phyloP scores from a whole-genome alignment of 2,113 vertebrate species.

The Oreocharis arfaki region DNA sequence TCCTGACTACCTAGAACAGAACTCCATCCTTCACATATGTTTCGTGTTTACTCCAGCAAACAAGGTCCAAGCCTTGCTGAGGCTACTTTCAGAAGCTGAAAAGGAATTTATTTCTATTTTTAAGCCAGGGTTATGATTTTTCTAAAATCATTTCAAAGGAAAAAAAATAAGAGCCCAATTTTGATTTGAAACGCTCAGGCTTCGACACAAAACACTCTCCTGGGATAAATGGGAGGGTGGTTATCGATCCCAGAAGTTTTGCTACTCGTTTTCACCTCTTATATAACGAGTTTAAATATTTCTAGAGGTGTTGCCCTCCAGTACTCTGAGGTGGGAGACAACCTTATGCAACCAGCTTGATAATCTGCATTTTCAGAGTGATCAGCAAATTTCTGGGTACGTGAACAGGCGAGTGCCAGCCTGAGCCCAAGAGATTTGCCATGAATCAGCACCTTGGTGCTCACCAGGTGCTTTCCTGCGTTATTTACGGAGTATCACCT shows the following conservation, averaged over 20 bases:
- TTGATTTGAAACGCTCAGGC: not conserved
- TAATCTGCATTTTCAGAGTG: conserved; percentile 30
- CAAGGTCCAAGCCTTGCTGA: not conserved
- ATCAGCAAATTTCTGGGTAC: conserved; percentile 59
- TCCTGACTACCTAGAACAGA: not conserved
- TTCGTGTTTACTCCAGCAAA: not conserved
- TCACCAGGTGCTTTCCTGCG: conserved; percentile 55
- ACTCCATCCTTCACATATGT: not conserved
- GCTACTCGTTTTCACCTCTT: not conserved
- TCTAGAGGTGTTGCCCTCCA: not conserved
- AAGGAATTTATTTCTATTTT: not conserved
- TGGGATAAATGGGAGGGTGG: not conserved
- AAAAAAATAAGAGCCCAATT: not conserved
- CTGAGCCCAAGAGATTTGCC: conserved; percentile 50
- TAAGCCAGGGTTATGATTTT: not conserved
- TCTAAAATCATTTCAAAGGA: not conserved
- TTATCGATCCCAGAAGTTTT: not conserved
- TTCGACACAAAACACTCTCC: not conserved
- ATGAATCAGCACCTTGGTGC: conserved; percentile 55
- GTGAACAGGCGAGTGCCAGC: conserved; percentile 59
- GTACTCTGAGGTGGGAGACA: conserved; percentile 25
- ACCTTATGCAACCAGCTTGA: conserved; percentile 30
- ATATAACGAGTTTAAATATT: not conserved
- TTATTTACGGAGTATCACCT: conserved; percentile 43
- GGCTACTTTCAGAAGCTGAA: not conserved